Evolutionary conservation across 1,140 invertebrate genomes (phyloP).

Genomic region (Rhynchophorus ferrugineus): DNA sequence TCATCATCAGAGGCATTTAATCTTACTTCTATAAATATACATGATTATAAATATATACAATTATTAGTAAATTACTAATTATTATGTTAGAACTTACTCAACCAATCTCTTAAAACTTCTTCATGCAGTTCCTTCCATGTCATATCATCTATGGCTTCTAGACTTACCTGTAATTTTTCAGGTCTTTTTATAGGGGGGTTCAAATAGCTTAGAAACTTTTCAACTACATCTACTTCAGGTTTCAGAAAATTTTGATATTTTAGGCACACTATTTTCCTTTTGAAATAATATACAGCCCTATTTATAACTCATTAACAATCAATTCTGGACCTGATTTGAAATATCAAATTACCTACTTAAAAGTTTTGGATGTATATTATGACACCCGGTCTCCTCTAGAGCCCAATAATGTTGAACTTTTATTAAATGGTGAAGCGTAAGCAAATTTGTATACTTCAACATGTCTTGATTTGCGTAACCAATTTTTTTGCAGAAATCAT

Average conservation of each 20-base stretch:
- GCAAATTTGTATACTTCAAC: conserved; percentile 18
- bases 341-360: conserved; percentile 26
- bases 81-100: conserved; percentile 15
- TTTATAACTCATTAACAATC: neutral
- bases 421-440: conserved; percentile 13
- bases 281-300: conserved; percentile 12
- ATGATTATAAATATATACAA: conserved; percentile 17
- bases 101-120: conserved; percentile 11
- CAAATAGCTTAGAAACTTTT: conserved; percentile 10
- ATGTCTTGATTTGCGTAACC: conserved; percentile 24
- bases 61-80: conserved; percentile 18
- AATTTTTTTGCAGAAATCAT: conserved; percentile 21
- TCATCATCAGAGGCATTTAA: conserved; percentile 42
- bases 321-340: neutral
- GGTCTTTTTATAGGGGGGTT: conserved; percentile 13
- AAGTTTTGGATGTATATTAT: conserved; percentile 18
- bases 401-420: conserved; percentile 26
- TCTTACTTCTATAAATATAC: conserved; percentile 38
- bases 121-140: conserved; percentile 8
- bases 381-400: conserved; percentile 30
- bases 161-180: neutral
- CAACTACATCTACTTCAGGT: conserved; percentile 12
- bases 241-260: conserved; percentile 8
- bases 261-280: conserved; percentile 6
- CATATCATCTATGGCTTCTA: conserved; percentile 4